Conservation (phyloP, 2,797 vertebrate genomes). For the Typhlichthys eigenmanni region DNA sequence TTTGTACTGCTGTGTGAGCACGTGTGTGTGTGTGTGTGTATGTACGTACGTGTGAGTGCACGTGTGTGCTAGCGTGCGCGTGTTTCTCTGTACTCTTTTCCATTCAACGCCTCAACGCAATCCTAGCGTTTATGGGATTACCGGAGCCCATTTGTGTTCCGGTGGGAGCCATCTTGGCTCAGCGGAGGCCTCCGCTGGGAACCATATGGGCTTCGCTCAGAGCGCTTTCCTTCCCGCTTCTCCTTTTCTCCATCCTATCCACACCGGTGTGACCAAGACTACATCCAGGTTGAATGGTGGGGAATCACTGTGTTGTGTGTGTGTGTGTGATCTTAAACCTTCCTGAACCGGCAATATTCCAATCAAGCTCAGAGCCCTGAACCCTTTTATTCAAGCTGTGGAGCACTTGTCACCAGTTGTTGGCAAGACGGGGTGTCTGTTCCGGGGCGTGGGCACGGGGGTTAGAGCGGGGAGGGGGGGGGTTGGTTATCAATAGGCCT, state of each 20-base stretch:
- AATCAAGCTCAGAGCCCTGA: constrained; percentile 14
- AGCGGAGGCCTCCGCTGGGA: constrained; percentile 73
- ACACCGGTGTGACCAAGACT: constrained; percentile 53
- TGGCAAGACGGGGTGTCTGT: neutral
- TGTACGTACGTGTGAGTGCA: constrained; percentile 23
- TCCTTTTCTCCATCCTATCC: constrained; percentile 42
- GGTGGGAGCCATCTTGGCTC: constrained; percentile 78
- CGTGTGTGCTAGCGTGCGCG: constrained; percentile 4
- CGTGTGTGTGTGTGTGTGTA: constrained; percentile 4
- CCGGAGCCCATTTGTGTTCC: constrained; percentile 77
- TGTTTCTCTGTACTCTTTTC: constrained; percentile 42
- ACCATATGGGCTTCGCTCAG: constrained; percentile 75
- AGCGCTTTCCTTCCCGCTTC: constrained; percentile 64
- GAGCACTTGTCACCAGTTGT: neutral
- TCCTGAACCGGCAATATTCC: constrained; percentile 6
- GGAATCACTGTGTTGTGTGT: constrained; percentile 17
- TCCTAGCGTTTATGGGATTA: constrained; percentile 78
- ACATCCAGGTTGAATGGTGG: constrained; percentile 49
- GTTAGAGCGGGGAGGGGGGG: neutral
- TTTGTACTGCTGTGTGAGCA: constrained; percentile 32
- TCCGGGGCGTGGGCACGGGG: neutral
- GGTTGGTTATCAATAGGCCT: constrained; percentile 11
- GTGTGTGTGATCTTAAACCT: constrained; percentile 25
- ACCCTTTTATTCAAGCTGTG: neutral
- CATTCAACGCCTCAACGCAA: constrained; percentile 66